Evolutionary conservation across 2,113 vertebrate genomes (phyloP), one percentile per base, ranked within the genome.

Genomic region (human (Homo sapiens)): DNA sequence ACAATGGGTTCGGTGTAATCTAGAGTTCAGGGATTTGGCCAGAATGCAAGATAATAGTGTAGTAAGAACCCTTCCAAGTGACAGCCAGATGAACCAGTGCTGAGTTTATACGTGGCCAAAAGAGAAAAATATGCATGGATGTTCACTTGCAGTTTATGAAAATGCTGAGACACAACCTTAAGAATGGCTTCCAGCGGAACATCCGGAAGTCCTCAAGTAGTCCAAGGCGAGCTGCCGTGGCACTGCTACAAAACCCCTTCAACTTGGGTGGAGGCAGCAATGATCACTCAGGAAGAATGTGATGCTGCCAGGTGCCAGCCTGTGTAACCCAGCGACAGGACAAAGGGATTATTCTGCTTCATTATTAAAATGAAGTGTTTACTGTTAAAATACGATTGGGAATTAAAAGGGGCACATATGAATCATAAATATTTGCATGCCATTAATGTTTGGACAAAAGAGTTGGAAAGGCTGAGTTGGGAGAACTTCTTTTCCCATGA

Each of bases 261-360:
- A 76, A 92, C 83, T 79, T 94, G 98, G 98, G 98, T 97, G 98
- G 98, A 97, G 98, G 75, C 95, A 64, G 73, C 97, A 97, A 97
- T 97, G 97, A 98, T 92, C 57, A 89, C 76, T 93, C 83, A 72
- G 96, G 97, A 98, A 94, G 95, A 98, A 98, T 43, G 59, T 18
- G 82, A 95, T 14, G 96, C 79, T 96, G 18, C 50, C 30, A 92
- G 97, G 97, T 96, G 97, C 97, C 59, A 20, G 96, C 86, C 91
- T 97, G 81, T 1, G 43, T 84, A 95, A 95, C 95, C 93, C 40
- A 55, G 84, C 0, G 64, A 92, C 89, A 96, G 85, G 79, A 92
- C 96, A 97, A 96, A 98, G 93, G 97, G 90, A 98, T 97, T 95
- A 97, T 91, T 93, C 43, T 90, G 82, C 89, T 86, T 84, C 75